A percentile compares a stretch with the other conserved stretches of the same genome.
These are phyloP conservation scores for Arion vulgaris DNA, from an alignment of 1,140 invertebrate genomes.

Conservation along the genomic window DNA sequence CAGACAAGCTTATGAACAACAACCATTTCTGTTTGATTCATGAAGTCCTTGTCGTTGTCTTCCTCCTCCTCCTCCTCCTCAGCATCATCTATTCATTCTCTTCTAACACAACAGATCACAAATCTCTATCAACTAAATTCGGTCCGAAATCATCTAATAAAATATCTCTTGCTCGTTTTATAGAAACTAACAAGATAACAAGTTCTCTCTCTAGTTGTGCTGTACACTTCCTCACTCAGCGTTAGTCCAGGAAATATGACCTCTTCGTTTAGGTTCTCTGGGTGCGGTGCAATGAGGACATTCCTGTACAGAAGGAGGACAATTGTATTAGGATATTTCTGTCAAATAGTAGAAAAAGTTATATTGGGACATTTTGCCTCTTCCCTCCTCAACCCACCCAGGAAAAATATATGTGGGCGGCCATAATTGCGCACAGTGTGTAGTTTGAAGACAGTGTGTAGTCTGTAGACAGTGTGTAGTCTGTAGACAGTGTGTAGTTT, in stretches of 20 bases:
- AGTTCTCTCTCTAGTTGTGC: slow-evolving; percentile 47
- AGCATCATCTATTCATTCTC: too few relatives aligned
- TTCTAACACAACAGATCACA: neutral
- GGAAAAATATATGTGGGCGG: too few relatives aligned
- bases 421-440: too few relatives aligned
- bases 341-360: neutral
- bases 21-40: neutral
- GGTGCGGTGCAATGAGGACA: slow-evolving; percentile 58
- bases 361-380: too few relatives aligned
- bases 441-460: too few relatives aligned
- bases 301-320: slow-evolving; percentile 45
- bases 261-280: slow-evolving; percentile 59
- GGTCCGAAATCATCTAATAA: slow-evolving; percentile 45
- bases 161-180: slow-evolving; percentile 58
- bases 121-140: slow-evolving; percentile 2
- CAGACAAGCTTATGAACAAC: neutral
- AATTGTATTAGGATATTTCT: neutral
- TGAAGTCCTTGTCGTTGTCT: neutral
- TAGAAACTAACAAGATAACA: slow-evolving; percentile 50
- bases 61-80: neutral
- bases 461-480: too few relatives aligned
- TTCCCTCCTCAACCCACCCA: too few relatives aligned
- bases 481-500: too few relatives aligned
- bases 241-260: slow-evolving; percentile 60
- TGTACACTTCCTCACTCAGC: slow-evolving; percentile 22